Evolutionary conservation across 1,140 invertebrate genomes (phyloP).

Genomic region (Rhagoletis pomonella): DNA sequence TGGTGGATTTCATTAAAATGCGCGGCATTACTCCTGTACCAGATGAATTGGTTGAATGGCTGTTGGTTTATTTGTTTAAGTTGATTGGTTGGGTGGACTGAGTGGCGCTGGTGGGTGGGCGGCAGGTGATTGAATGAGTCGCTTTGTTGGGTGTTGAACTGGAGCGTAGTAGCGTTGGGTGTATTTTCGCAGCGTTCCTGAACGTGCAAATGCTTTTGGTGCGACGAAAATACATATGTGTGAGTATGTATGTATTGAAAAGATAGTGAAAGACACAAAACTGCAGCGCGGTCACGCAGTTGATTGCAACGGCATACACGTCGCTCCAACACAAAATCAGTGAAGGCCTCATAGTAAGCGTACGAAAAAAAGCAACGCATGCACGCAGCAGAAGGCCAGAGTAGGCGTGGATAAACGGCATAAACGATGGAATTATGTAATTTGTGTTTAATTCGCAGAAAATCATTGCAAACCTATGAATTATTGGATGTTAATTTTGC

Average conservation of each 20-base stretch:
- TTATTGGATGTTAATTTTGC: too few relatives aligned
- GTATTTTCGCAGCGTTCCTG: constrained; percentile 19
- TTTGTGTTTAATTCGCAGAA: too few relatives aligned
- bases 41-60: constrained; percentile 34
- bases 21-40: constrained; percentile 23
- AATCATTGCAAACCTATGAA: too few relatives aligned
- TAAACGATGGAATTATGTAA: too few relatives aligned
- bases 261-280: neutral
- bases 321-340: neutral
- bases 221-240: neutral
- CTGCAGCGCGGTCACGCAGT: neutral
- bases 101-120: neutral
- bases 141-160: neutral
- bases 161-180: neutral
- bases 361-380: neutral
- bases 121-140: constrained; percentile 1
- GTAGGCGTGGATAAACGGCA: too few relatives aligned
- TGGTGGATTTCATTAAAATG: constrained; percentile 48
- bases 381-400: neutral
- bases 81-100: constrained; percentile 33
- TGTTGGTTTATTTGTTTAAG: constrained; percentile 39
- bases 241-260: neutral
- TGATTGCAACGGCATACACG: neutral
- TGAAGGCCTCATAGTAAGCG: neutral
- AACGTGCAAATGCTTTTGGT: neutral